Evolutionary conservation across 2,888 invertebrate species (phyloP).

Genomic region (Esperia sulphurella): DNA sequence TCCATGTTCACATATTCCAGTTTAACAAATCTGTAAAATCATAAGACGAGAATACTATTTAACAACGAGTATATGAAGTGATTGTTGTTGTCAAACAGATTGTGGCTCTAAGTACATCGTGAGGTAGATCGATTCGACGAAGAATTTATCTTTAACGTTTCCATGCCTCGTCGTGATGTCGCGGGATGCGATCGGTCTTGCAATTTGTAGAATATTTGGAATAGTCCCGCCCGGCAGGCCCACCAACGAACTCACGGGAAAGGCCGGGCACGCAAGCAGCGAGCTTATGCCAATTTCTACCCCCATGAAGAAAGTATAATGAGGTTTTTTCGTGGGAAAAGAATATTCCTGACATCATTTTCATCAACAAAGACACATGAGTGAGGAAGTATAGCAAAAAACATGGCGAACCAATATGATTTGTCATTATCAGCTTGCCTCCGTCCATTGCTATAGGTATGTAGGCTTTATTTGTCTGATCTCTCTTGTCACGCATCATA

Average conservation of each 20-base stretch:
- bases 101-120: constrained; percentile 1
- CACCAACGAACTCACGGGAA: constrained; percentile 52
- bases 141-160: constrained; percentile 27
- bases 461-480: too few relatives aligned
- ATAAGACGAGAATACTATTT: too few relatives aligned
- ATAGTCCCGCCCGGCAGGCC: constrained; percentile 56
- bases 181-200: constrained; percentile 53
- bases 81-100: not conserved
- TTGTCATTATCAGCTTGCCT: too few relatives aligned
- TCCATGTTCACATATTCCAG: too few relatives aligned
- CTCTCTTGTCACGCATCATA: too few relatives aligned
- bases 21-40: too few relatives aligned
- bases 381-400: too few relatives aligned
- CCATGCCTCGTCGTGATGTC: constrained; percentile 44
- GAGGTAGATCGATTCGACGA: constrained; percentile 28
- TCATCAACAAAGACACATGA: too few relatives aligned
- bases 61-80: too few relatives aligned
- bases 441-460: too few relatives aligned
- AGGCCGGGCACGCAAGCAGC: not conserved
- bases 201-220: constrained; percentile 74
- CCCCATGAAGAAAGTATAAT: not conserved
- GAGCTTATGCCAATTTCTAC: constrained; percentile 6
- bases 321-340: not conserved
- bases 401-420: too few relatives aligned
- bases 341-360: too few relatives aligned